Base-by-base conservation (phyloP, 2,888 invertebrate genomes). In the Dryobotodes eremita region DNA sequence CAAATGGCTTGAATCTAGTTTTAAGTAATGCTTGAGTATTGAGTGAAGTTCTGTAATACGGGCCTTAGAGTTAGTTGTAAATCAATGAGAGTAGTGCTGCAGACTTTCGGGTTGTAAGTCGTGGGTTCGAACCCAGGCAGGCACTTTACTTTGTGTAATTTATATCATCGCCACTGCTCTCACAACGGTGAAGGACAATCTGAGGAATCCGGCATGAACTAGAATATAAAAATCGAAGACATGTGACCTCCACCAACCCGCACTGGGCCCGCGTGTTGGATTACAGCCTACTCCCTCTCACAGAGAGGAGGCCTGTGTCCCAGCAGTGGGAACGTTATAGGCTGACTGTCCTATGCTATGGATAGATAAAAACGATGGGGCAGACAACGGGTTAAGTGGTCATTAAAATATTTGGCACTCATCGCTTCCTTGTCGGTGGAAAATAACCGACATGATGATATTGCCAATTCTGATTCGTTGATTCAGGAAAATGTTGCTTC, bases 371-470 rank as follows among this genome's bases (percentile, higher is more conserved):
- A 73, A 76, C 55, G 74, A 71, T 68, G 66, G 65, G 20, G n/a
- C 77, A 53, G 72, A 66, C 77, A 70, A 31, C 59, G 71, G 77
- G 75, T 79, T 76, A 75, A 73, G 64, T 77, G 72, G 48, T 73
- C 73, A 70, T 82, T 64, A 79, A 78, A 80, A 75, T 79, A 36
- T 77, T 69, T 84, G 77, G 70, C 75, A 75, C 53, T 57, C 59
- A 57, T 55, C 83, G 68, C 77, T 75, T 65, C 69, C 62, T 75
- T 78, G 72, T 82, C 74, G 53, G 36, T 80, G 48, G 76, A 68
- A 77, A 68, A 79, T 78, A 74, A 87, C 76, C 65, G 36, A 48
- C n/a, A 65, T 15, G 64, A 77, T 68, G 20, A 53, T 68, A 57
- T 78, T 68, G 57, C 66, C 59, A 64, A 74, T 77, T 76, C 59